phyloP scores from a whole-genome alignment of 2,797 vertebrate genomes.

The Leptodon cayanensis region DNA sequence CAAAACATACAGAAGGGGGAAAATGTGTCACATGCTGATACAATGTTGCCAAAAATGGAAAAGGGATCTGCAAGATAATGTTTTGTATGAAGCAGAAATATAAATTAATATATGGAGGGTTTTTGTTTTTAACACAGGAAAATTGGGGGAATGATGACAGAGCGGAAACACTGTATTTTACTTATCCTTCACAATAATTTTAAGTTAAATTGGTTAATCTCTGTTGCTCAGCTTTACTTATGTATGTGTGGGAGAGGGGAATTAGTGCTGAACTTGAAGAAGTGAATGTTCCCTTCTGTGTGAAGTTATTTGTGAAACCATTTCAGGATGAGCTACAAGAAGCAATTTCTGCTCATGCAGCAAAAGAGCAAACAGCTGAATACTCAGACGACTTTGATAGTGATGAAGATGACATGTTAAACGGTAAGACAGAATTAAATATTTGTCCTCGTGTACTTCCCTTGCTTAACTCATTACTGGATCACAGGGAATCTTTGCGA shows the following conservation, averaged over 20 bases:
- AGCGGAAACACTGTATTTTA: neutral
- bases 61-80: fast-evolving
- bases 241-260: neutral
- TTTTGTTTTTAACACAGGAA: neutral
- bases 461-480: neutral
- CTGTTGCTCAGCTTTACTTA: neutral
- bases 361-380: conserved; percentile 67
- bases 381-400: conserved; percentile 84
- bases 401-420: conserved; percentile 74
- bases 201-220: neutral
- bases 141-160: neutral
- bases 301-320: neutral
- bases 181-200: neutral
- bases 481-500: neutral
- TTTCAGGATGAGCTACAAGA: conserved; percentile 85
- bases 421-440: neutral
- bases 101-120: fast-evolving
- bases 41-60: neutral
- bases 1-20: neutral
- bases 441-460: neutral
- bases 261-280: neutral
- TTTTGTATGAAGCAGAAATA: neutral
- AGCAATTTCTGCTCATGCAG: conserved; percentile 76
- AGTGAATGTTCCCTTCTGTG: neutral
- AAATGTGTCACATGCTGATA: neutral